Evolutionary conservation across 2,797 vertebrate species (phyloP), one percentile per base, ranked within the genome.

Genomic region (Meda fulgida): DNA sequence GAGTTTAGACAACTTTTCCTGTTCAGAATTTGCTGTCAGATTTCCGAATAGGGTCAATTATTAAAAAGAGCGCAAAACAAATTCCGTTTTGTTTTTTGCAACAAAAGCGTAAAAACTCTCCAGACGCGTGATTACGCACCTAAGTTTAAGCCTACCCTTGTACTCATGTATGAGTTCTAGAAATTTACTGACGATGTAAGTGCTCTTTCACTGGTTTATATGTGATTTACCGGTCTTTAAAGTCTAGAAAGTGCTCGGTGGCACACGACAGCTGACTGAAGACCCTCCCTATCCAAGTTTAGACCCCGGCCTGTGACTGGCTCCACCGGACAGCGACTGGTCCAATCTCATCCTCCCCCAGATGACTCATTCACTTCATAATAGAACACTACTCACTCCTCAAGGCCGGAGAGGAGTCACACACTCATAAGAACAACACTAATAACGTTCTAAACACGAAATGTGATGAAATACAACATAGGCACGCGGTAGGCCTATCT

Each of bases 331-430:
- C 73, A 69, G 85, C 80, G n/a, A 67, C 60, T 58, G 71, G 70
- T 60, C 51, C 58, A 55, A 82, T 46, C 80, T 69, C 58, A 55
- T 90, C 82, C 91, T 90, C 80, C 85, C 29, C 13, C 71, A 36
- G 38, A 85, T 94, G 94, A 95, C 91, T 93, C 94, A 95, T 83
- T 19, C 71, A 13, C 84, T 92, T 89, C 93, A 92, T 92, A 93
- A 93, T 95, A 95, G 94, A 92, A 89, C 79, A 89, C 69, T 87
- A 90, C 88, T 83, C 92, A 92, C 80, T 85, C 89, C 87, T 90
- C 80, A 79, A 81, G 84, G 78, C 72, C 69, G 23, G 14, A 71
- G 67, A 63, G 26, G 26, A 84, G 66, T 84, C 83, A 84, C 67
- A 82, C 69, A 36, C 18, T 72, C 88, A 2, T 84, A 91, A 93